phyloP scores from a whole-genome alignment of 2,888 invertebrate species.

The Amphipoea oculea region DNA sequence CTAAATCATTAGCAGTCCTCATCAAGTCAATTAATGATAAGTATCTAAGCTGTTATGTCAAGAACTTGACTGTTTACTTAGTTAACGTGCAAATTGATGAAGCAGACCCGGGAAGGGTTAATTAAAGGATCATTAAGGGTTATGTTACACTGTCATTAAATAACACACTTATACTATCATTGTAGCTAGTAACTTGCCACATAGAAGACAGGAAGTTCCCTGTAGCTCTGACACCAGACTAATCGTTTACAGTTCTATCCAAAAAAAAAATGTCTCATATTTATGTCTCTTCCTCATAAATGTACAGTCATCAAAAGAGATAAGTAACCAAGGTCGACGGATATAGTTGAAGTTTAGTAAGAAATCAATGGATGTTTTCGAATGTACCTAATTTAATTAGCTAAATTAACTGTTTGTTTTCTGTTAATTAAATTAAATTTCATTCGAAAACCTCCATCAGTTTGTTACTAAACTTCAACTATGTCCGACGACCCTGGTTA shows the following conservation, averaged over 20 bases:
- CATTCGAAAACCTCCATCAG: too few species aligned
- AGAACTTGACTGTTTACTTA: slow-evolving; percentile 49
- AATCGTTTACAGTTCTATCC: background rate
- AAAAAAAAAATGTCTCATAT: background rate
- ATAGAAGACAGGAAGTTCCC: background rate
- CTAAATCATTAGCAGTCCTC: slow-evolving; percentile 53
- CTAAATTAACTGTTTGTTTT: too few species aligned
- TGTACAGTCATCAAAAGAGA: too few species aligned
- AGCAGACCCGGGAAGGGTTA: slow-evolving; percentile 11
- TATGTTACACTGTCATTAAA: slow-evolving; percentile 1
- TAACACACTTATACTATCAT: background rate
- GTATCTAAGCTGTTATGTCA: slow-evolving; percentile 46
- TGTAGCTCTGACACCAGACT: background rate
- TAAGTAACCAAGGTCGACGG: too few species aligned
- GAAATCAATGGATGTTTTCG: too few species aligned
- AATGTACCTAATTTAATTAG: too few species aligned
- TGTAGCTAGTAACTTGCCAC: background rate
- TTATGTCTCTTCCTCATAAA: background rate
- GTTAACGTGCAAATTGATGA: slow-evolving; percentile 42
- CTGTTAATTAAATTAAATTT: too few species aligned
- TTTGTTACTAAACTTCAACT: too few species aligned
- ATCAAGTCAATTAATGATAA: slow-evolving; percentile 55
- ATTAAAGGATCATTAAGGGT: slow-evolving; percentile 28
- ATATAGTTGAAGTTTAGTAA: too few species aligned
- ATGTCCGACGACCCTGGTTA: too few species aligned